Percentiles rank a stretch among this genome's conserved stretches.
phyloP scores from a whole-genome alignment of 2,888 invertebrate species.

The Lobophora halterata region DNA sequence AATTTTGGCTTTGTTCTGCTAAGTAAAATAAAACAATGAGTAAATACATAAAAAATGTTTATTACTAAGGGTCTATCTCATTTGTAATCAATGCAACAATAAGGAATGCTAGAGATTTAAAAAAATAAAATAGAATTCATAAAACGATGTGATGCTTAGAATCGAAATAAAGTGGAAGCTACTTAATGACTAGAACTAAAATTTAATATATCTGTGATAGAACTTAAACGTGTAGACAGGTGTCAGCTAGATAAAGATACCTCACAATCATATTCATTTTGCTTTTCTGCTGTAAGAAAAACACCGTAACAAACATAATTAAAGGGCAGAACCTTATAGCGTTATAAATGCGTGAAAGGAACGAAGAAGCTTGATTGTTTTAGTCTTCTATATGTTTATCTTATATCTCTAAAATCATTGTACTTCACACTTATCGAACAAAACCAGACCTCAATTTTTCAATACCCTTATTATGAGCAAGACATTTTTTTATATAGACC shows the following conservation, averaged over 20 bases:
- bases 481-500: too few relatives aligned
- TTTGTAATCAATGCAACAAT: conserved; percentile 56
- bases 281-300: too few relatives aligned
- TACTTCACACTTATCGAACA: conserved; percentile 35
- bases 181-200: conserved; percentile 68
- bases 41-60: conserved; percentile 33
- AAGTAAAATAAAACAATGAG: conserved; percentile 22
- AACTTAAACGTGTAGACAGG: too few relatives aligned
- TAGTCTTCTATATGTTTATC: conserved; percentile 32
- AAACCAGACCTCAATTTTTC: too few relatives aligned
- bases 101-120: conserved; percentile 55
- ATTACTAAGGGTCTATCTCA: conserved; percentile 28
- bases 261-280: too few relatives aligned
- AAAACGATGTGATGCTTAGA: conserved; percentile 57
- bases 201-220: conserved; percentile 6
- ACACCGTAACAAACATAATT: neutral
- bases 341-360: conserved; percentile 65
- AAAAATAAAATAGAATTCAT: conserved; percentile 30
- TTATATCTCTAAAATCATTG: conserved; percentile 52
- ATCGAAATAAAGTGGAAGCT: conserved; percentile 53
- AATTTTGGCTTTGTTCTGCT: conserved; percentile 10
- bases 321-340: conserved; percentile 5
- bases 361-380: conserved; percentile 44
- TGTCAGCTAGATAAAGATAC: too few relatives aligned
- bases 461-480: too few relatives aligned